Evolutionary conservation across 2,888 invertebrate genomes (phyloP), one percentile per base, ranked within the genome.

Genomic region (Ceraclea dissimilis): DNA sequence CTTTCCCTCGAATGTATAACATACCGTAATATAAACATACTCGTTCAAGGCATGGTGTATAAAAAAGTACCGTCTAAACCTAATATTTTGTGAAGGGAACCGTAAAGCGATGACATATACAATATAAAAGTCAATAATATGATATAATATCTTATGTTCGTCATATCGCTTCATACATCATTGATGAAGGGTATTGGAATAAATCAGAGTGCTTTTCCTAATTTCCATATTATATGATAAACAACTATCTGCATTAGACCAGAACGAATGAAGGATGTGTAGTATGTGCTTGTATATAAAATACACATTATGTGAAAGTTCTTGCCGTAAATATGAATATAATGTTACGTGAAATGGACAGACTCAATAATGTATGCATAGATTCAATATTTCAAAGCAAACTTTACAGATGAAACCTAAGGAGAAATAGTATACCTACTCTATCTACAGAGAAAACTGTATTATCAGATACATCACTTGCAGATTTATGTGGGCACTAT

Each of bases 81-180:
- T 54, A 60, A 60, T 60, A 39, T 39, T 39, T 56, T 60, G 56
- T 56, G 56, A 60, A 60, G 49, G 54, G 58, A 54, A 56, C 56
- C 60, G 56, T 60, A 60, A 60, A 60, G 49, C 53, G 48, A 34
- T 52, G 53, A 49, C 48, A 56, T 47, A 48, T 46, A 51, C 2
- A 26, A 26, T 26, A 26, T 26, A 26, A 10, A 26, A 26, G 26
- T 4, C 26, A 26, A 26, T 26, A 26, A 26, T 10, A 26, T 26
- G 26, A 26, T 26, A 39, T 39, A 39, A 39, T 39, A 39, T 39
- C 52, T 50, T 52, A 48, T 52, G 44, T 57, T 39, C 13, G n/a
- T 57, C 49, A 57, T 57, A 52, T 39, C 57, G 39, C 26, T 47
- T 49, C 43, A 52, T 57, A 52, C 22, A 57, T 57, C 51, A 57